Percentiles rank a stretch among this genome's conserved stretches.
Conservation (phyloP, 2,113 vertebrate species). For the Psilopsiagon aymara region DNA sequence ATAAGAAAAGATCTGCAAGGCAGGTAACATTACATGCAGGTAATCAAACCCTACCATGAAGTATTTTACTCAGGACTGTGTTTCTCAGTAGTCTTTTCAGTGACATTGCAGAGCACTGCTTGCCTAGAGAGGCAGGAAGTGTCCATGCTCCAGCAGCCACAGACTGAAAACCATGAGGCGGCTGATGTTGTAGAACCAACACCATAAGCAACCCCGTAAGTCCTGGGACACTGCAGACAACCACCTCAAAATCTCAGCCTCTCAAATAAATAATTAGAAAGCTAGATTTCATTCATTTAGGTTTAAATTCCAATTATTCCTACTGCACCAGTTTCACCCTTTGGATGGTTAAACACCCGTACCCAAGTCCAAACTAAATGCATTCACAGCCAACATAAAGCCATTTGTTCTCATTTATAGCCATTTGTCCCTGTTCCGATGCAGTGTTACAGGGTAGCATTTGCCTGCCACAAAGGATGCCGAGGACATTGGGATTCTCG, state of each 20-base stretch:
- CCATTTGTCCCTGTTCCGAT: conserved; percentile 8
- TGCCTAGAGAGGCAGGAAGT: neutral
- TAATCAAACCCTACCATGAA: too few relatives aligned
- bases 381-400: accelerated
- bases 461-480: neutral
- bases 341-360: neutral
- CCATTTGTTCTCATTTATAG: conserved; percentile 30
- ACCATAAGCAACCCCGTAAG: accelerated
- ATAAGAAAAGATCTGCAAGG: neutral
- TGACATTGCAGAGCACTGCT: too few relatives aligned
- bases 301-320: neutral
- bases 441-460: neutral
- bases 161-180: neutral
- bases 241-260: neutral
- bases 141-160: neutral
- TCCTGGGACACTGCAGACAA: neutral
- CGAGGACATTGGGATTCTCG: neutral
- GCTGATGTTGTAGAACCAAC: neutral
- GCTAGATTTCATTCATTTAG: neutral
- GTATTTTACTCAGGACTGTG: neutral
- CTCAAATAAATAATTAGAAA: neutral
- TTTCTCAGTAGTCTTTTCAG: neutral
- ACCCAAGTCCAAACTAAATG: neutral
- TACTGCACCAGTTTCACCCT: neutral
- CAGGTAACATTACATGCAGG: neutral